Base-by-base conservation (phyloP, 2,113 vertebrate species). In the Loxodonta africana region DNA sequence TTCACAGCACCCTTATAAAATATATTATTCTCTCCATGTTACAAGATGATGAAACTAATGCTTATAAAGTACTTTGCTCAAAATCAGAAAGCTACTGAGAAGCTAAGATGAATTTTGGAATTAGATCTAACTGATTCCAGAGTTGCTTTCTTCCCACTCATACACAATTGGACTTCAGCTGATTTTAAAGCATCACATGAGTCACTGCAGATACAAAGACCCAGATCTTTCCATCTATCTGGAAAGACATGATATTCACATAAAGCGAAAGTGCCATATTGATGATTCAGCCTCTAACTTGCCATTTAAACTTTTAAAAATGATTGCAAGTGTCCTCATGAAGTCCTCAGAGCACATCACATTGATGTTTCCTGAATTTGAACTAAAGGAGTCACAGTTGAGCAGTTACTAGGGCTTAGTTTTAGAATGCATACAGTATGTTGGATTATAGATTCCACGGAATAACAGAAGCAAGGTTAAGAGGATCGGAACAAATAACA, bases 271-370 rank as follows among this genome's bases (percentile, higher is more conserved):
- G 88, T 73, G 51, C 2, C 2, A 23, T 80, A 71, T 17, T 76
- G 44, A 65, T 86, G 23, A 33, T 67, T 88, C 46, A 81, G 74
- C 60, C 46, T 83, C 17, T 91, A 91, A 88, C 7, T 78, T 82
- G 63, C 46, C 8, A 82, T 81, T 81, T 69, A 41, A 88, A 57
- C 93, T 95, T 57, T 83, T 90, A 57, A 77, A 93, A 82, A 93
- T n/a, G n/a, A 71, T 63, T 69, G 25, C 12, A 28, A 76, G 23
- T 76, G 57, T 82, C 65, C 41, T 93, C 74, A 62, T 74, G 76
- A 80, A 51, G 37, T 82, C 18, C 48, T 93, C 81, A 85, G 5
- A 86, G 57, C 20, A 95, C 20, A 85, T 81, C 80, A 63, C 65
- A 81, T 81, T 30, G 41, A 83, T 33, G 23, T 73, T 44, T 88